These are phyloP conservation scores for Catocala fraxini DNA, from an alignment of 2,888 invertebrate genomes.

Conservation along the genomic window DNA sequence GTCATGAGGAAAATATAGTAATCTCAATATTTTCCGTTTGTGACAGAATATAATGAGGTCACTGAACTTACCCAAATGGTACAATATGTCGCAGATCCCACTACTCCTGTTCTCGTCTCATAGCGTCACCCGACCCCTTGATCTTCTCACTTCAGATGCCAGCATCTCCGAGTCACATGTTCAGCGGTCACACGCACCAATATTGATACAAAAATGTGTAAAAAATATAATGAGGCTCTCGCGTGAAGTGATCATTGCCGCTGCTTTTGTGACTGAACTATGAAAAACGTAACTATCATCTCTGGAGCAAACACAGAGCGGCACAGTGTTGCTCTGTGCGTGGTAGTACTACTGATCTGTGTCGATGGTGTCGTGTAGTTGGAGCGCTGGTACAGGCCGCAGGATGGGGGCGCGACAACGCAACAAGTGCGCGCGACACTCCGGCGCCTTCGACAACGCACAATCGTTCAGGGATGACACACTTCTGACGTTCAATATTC, in stretches of 20 bases:
- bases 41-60: slow-evolving; percentile 5
- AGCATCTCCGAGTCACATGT: neutral
- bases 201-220: slow-evolving; percentile 5
- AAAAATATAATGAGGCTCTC: neutral
- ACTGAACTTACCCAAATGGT: slow-evolving; percentile 13
- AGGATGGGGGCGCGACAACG: slow-evolving; percentile 48
- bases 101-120: neutral
- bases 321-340: slow-evolving; percentile 14
- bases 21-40: neutral
- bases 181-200: neutral
- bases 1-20: neutral
- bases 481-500: neutral
- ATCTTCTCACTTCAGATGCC: neutral
- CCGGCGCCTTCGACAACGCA: slow-evolving; percentile 64
- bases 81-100: neutral
- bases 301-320: neutral
- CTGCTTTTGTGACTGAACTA: slow-evolving; percentile 7
- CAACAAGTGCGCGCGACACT: slow-evolving; percentile 76
- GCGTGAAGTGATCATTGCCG: slow-evolving; percentile 12
- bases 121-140: neutral
- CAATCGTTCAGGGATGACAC: slow-evolving; percentile 4
- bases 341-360: too few relatives aligned
- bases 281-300: neutral
- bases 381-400: slow-evolving; percentile 30
- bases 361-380: slow-evolving; percentile 16